These are phyloP conservation scores for Yponomeuta plumbellus DNA, from an alignment of 2,888 invertebrate species.

Conservation along the genomic window DNA sequence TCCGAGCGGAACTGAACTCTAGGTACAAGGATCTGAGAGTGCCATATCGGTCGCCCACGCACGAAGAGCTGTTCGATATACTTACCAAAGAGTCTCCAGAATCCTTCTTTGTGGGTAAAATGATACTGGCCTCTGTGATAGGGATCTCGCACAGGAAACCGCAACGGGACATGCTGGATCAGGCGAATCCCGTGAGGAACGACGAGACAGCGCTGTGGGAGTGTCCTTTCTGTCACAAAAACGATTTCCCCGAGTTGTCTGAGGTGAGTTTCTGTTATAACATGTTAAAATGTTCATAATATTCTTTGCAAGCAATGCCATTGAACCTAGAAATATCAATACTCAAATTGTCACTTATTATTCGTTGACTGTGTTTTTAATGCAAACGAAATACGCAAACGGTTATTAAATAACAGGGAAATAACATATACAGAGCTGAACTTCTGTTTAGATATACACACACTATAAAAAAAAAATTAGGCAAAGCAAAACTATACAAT, in stretches of 20 bases:
- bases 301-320: neutral
- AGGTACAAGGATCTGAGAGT: constrained; percentile 93
- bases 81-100: constrained; percentile 97
- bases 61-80: constrained; percentile 95
- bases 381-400: no score
- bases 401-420: no score
- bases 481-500: no score
- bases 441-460: no score
- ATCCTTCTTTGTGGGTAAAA: constrained; percentile 91
- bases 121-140: constrained; percentile 87
- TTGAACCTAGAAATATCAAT: neutral
- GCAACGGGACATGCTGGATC: constrained; percentile 94
- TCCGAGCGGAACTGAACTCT: constrained; percentile 95
- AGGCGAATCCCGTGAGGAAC: constrained; percentile 96
- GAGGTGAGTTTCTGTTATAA: constrained; percentile 69
- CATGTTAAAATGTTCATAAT: neutral
- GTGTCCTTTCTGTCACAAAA: constrained; percentile 97
- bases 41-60: constrained; percentile 84
- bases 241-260: constrained; percentile 95
- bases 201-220: constrained; percentile 97
- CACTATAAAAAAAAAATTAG: no score
- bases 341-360: no score
- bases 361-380: no score
- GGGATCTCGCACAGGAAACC: constrained; percentile 93
- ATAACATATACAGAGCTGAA: no score